phyloP scores from a whole-genome alignment of 2,888 invertebrate genomes.

The Rhamphomyia laevipes region DNA sequence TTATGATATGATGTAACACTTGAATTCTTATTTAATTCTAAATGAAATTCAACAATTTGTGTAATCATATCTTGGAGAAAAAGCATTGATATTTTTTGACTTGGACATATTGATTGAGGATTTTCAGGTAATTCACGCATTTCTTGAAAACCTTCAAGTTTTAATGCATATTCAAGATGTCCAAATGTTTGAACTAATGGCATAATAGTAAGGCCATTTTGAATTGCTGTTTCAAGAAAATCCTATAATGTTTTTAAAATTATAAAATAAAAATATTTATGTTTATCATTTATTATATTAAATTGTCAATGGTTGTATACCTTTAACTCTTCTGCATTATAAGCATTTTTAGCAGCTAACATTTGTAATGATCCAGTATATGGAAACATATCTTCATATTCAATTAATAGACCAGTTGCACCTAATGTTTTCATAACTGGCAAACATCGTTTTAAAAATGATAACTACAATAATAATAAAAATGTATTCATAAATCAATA shows the following conservation, averaged over 20 bases:
- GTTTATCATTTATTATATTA: constrained; percentile 39
- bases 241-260: constrained; percentile 25
- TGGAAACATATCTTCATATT: constrained; percentile 78
- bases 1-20: neutral
- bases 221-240: constrained; percentile 46
- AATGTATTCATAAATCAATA: constrained; percentile 22
- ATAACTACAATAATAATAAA: constrained; percentile 34
- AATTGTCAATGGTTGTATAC: no score
- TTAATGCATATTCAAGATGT: constrained; percentile 61
- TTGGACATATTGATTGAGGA: constrained; percentile 61
- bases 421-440: constrained; percentile 48
- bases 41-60: constrained; percentile 45
- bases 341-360: constrained; percentile 46
- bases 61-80: constrained; percentile 55
- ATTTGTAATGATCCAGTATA: constrained; percentile 47
- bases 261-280: constrained; percentile 42
- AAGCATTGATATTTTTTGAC: constrained; percentile 46
- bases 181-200: constrained; percentile 69
- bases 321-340: constrained; percentile 30
- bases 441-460: constrained; percentile 46
- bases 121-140: constrained; percentile 54
- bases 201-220: constrained; percentile 52
- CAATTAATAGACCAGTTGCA: constrained; percentile 60
- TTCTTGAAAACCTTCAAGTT: constrained; percentile 48
- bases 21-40: constrained; percentile 17